Conservation (phyloP, 2,888 invertebrate species). For the Hymenopus coronatus region DNA sequence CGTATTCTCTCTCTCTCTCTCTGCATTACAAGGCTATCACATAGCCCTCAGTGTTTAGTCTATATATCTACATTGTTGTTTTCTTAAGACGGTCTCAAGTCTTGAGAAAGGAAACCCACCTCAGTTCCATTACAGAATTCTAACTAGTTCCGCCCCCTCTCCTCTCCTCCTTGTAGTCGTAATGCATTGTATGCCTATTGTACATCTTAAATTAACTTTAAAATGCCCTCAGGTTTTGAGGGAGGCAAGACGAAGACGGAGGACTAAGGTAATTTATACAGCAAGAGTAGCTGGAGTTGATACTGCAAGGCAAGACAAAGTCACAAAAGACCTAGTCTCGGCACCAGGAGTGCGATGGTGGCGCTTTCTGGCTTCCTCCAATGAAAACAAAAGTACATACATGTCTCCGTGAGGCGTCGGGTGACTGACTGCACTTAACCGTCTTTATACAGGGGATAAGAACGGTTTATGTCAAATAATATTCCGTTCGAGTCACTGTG, state of each 20-base stretch:
- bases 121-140: slow-evolving; percentile 37
- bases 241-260: slow-evolving; percentile 21
- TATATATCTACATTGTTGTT: slow-evolving; percentile 14
- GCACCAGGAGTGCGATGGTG: neutral
- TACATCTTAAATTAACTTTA: slow-evolving; percentile 45
- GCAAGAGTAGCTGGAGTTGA: neutral
- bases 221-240: slow-evolving; percentile 39
- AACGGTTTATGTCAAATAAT: neutral
- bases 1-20: neutral
- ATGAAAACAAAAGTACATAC: slow-evolving; percentile 10
- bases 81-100: slow-evolving; percentile 24
- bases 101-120: slow-evolving; percentile 4
- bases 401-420: neutral
- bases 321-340: slow-evolving; percentile 10
- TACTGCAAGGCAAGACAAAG: slow-evolving; percentile 14
- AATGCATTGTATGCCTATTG: slow-evolving; percentile 47
- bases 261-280: slow-evolving; percentile 16
- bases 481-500: too few species aligned
- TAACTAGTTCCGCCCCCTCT: slow-evolving; percentile 39
- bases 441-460: neutral
- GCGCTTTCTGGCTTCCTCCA: neutral
- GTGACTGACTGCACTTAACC: neutral
- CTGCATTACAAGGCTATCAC: neutral
- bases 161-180: slow-evolving; percentile 31
- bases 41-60: slow-evolving; percentile 9